phyloP scores from a whole-genome alignment of 2,888 invertebrate species.

The Cataglyphis albicans region DNA sequence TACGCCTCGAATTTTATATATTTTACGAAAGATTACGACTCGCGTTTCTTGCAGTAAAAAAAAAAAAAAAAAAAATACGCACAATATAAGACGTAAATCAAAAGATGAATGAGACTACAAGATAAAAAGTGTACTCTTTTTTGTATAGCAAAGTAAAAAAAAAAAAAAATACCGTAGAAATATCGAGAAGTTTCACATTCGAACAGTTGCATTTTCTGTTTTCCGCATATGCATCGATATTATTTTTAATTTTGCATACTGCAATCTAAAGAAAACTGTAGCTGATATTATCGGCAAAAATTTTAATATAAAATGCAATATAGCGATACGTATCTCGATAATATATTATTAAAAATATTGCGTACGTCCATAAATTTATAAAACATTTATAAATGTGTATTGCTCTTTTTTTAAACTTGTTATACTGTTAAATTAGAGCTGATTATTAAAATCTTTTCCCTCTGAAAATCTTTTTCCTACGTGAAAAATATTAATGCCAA shows the following conservation, averaged over 20 bases:
- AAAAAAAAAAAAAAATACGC: not conserved
- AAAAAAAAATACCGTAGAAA: not conserved
- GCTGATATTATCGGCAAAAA: not conserved
- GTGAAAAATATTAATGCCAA: not conserved
- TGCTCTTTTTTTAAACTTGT: not conserved
- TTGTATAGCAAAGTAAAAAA: not conserved
- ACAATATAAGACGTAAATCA: not conserved
- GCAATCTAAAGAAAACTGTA: not conserved
- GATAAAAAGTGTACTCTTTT: not conserved
- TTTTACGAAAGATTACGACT: slow-evolving; percentile 45
- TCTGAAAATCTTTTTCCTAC: not conserved
- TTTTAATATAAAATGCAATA: not conserved
- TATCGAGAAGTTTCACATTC: not conserved
- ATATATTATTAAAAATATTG: not conserved
- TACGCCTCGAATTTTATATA: slow-evolving; percentile 15
- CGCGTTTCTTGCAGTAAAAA: not conserved
- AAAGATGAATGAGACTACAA: not conserved
- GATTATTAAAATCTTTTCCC: not conserved
- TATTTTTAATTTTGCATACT: slow-evolving; percentile 4
- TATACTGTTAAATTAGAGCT: not conserved
- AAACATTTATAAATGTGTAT: not conserved
- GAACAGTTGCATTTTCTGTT: not conserved
- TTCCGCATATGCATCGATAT: not conserved
- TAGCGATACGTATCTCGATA: not conserved
- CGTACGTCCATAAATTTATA: not conserved